Percentiles rank a stretch among this genome's conserved stretches.
These are phyloP conservation scores for Protobothrops mucrosquamatus DNA, from an alignment of 2,113 vertebrate species.

Conservation along the genomic window DNA sequence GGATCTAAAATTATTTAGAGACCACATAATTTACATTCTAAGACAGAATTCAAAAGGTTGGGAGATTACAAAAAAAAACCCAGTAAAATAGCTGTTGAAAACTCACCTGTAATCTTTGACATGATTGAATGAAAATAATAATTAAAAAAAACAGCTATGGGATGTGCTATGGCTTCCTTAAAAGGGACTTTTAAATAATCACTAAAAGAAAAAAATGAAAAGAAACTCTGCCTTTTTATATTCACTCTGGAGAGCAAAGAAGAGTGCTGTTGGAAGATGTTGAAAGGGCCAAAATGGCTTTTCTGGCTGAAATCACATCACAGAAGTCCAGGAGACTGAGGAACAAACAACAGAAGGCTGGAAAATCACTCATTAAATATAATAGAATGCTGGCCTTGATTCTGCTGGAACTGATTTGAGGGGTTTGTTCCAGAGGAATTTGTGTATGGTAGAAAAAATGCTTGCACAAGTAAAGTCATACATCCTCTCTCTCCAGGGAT, in stretches of 20 bases:
- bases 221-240: not conserved
- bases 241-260: not conserved
- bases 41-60: not conserved
- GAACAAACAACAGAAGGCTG: not conserved
- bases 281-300: not conserved
- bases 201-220: not conserved
- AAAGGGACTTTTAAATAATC: not conserved
- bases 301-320: not conserved
- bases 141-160: not conserved
- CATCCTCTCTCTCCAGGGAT: not conserved
- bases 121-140: not conserved
- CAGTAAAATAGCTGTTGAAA: not conserved
- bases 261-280: not conserved
- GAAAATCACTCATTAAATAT: not conserved
- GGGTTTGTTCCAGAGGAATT: not conserved
- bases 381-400: not conserved
- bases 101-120: not conserved
- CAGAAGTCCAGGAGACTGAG: not conserved
- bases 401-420: not conserved
- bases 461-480: not conserved
- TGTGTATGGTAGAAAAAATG: not conserved
- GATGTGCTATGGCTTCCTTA: not conserved
- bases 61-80: not conserved
- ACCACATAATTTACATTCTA: not conserved
- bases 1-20: not conserved